Evolutionary conservation across 2,888 invertebrate genomes (phyloP), one percentile per base, ranked within the genome.

Genomic region (Hermaeophaga mercurialis): DNA sequence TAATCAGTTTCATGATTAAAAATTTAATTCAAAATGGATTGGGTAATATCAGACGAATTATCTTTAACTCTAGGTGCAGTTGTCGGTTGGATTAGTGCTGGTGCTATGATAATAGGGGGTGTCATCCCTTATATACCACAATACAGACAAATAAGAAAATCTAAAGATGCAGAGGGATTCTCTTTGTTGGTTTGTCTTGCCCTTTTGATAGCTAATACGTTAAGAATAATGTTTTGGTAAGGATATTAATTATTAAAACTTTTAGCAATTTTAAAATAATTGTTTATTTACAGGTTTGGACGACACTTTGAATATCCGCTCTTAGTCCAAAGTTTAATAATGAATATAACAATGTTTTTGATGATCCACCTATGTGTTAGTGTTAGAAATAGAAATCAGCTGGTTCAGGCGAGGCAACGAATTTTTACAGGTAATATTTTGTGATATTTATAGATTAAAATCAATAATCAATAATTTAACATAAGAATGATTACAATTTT

Each of bases 141-240:
- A 74, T 98, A 97, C 75, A 83, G 87, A 66, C 95, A 98, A 80
- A 98, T 99, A 59, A 89, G 86, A 75, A 85, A 83, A 68, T 90
- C 91, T 26, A 90, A 92, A 77, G 95, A 96, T 81, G 90, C 96
- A 11, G 96, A 96, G 70, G 99, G 99, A 8, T 99, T 99, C 80
- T 98, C 98, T 0, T 81, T 96, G 41, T 93, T 94, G 77, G 99
- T 99, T 48, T 99, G 99, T 78, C 84, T 99, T 67, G 91, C 96
- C 17, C 85, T 99, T 52, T 83, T 99, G 44, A 84, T 97, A 73
- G 98, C 99, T 59, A 99, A 99, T 78, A 96, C 94, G 52, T 83
- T 99, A 63, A 86, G 99, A 73, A 97, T 99, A 75, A 82, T 97
- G 71, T 99, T 99, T 81, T 99, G 99, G 99, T 98, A 81, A 81